Percentiles rank a stretch among this genome's conserved stretches.
phyloP scores from a whole-genome alignment of 2,888 invertebrate genomes.

The Cheilosia grossa region DNA sequence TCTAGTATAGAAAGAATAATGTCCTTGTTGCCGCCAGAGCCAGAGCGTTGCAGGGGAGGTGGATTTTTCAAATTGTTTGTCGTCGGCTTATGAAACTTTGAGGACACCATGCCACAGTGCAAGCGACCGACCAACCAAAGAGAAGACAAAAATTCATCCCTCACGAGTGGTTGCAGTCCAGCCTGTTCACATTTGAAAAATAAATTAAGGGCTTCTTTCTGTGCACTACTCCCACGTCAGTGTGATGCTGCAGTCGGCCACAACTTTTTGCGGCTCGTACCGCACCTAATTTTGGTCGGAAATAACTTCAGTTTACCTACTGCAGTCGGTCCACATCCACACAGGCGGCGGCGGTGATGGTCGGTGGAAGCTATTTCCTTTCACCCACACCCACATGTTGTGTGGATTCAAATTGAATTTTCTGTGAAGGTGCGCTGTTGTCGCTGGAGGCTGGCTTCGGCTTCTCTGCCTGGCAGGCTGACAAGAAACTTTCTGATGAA shows the following conservation, averaged over 20 bases:
- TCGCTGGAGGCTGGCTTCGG: conserved; percentile 36
- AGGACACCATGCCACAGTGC: conserved; percentile 11
- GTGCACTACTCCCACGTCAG: conserved; percentile 23
- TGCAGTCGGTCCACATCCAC: conserved; percentile 53
- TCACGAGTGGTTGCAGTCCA: conserved; percentile 7
- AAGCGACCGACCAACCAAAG: conserved; percentile 5
- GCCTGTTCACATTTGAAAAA: conserved; percentile 53
- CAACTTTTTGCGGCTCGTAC: conserved; percentile 59
- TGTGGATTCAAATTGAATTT: conserved; percentile 72
- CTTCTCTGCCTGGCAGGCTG: conserved; percentile 63
- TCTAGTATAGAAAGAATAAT: conserved; percentile 21
- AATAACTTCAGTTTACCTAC: conserved; percentile 65
- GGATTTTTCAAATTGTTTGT: conserved; percentile 56
- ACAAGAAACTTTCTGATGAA: conserved; percentile 73
- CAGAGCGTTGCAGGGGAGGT: conserved; percentile 7
- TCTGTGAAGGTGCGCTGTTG: conserved; percentile 57
- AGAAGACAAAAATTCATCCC: conserved; percentile 32
- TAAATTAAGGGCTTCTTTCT: conserved; percentile 41
- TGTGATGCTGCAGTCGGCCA: conserved; percentile 49
- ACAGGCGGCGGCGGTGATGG: neutral
- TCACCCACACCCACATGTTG: conserved; percentile 49
- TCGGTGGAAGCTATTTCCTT: conserved; percentile 37
- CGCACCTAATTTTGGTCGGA: conserved; percentile 67
- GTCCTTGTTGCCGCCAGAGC: conserved; percentile 37
- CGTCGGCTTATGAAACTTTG: conserved; percentile 46